Evolutionary conservation across 37 sponge, comb jelly and placozoan species (phyloP), one percentile per base, ranked within the genome.

Genomic region (Diacarnus erythraeanus): DNA sequence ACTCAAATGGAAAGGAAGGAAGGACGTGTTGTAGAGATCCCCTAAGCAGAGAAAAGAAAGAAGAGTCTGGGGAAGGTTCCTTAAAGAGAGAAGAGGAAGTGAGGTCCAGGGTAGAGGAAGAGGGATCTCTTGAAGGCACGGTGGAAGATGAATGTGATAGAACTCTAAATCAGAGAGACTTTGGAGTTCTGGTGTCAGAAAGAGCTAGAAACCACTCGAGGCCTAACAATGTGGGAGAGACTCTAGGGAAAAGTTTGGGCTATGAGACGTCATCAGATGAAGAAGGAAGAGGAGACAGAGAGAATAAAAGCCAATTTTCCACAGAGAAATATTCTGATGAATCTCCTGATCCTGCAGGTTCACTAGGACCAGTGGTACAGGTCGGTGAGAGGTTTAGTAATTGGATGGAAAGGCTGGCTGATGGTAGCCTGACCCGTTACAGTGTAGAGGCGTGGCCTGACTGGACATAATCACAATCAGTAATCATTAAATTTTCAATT

Each of bases 331-430:
- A 15, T 12, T 47, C 51, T 69, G 37, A 39, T 39, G 51, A 42
- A n/a, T 2, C 29, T 10, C 20, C 27, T 47, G 6, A 6, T 47
- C 6, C 12, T 15, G 10, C 10, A 15, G 10, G 51, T 6, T 12
- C 6, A 15, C 12, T 47, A 12, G 12, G 51, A 12, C 38, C 21
- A 58, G 41, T 60, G 39, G 42, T 27, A 2, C 77, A 76, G 42
- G 33, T 76, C 21, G 34, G 8, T 17, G 23, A 5, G 27, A n/a
- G n/a, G 0, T 54, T 79, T 35, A 69, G 20, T 30, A 51, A 33
- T 31, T 86, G 86, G 86, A 59, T 86, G 80, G 86, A 80, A 59
- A 79, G 75, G 42, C 66, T 86, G 20, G 75, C 54, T 26, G 86
- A 86, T 79, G 86, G 86, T 2, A 58, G 80, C 20, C 51, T 86